Conservation (phyloP, 2,113 vertebrate genomes). For the Psophia crepitans region DNA sequence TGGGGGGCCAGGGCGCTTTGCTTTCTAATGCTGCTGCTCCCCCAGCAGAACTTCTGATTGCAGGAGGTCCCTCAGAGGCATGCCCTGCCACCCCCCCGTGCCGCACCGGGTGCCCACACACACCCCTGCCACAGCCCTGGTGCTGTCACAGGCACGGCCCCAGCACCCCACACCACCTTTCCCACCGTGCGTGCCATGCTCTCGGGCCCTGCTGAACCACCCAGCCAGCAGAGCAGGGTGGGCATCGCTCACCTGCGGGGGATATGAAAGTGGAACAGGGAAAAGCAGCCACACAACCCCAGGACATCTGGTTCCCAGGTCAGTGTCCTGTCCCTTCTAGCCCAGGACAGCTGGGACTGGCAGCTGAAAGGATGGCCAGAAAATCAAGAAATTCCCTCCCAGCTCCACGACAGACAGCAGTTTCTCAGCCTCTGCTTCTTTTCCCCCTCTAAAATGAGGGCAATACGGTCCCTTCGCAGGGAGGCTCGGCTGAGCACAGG, state of each 20-base stretch:
- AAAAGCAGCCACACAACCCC: not conserved
- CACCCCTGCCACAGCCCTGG: not conserved
- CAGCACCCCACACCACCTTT: not conserved
- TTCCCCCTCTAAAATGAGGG: not conserved
- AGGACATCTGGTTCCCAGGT: not conserved
- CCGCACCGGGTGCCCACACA: not conserved
- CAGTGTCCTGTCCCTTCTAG: not conserved
- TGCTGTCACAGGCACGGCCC: not conserved
- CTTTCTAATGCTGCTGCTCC: not conserved
- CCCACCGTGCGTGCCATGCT: not conserved
- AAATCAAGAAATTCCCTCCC: not conserved
- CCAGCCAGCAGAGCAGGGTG: not conserved
- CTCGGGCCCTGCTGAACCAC: not conserved
- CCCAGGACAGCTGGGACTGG: not conserved
- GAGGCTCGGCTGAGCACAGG: not conserved
- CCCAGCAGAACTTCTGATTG: not conserved
- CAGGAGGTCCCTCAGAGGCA: not conserved
- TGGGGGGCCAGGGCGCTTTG: rapidly evolving
- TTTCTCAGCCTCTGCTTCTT: not conserved
- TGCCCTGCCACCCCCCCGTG: not conserved
- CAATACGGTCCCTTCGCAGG: not conserved
- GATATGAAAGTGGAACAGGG: not conserved
- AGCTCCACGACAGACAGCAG: not conserved
- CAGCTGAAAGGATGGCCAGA: not conserved
- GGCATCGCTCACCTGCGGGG: not conserved